Base-by-base conservation (phyloP, 2,888 invertebrate species). In the Epirrita christyi region DNA sequence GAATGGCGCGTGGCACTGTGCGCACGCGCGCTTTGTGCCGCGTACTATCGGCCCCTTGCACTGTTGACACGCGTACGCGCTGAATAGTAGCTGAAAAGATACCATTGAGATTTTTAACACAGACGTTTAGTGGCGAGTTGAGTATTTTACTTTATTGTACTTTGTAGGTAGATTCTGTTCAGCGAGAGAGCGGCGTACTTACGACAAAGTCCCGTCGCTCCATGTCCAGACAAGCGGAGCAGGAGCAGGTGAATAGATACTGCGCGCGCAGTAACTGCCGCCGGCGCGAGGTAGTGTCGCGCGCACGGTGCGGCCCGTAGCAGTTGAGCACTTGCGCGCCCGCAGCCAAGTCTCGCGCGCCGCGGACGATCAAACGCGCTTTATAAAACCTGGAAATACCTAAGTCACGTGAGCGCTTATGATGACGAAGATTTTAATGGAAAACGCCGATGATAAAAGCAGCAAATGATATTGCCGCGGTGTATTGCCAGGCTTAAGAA, bases 271-370 rank as follows among this genome's bases (percentile, higher is more conserved):
- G 92, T 6, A 92, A 85, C 13, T 92, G 82, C 59, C 94, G 94
- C 0, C 98, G 92, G 13, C 94, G 93, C 3, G 88, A 76, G 29
- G 89, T 90, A 0, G 92, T 78, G 89, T 94, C 94, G 55, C 94
- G 93, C 36, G 94, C 93, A 64, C 93, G 95, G 80, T 96, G 95
- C 45, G 96, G 95, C 8, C 96, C 96, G 83, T 98, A 98, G 77
- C 97, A 97, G 85, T 98, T 98, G 66, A 93, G 93, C 61, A 98
- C 93, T 88, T 98, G 96, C 9, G 93, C 93, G 4, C 95, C 95
- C 27, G 86, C 71, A 0, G 82, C 65, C 34, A 98, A 92, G 71
- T 95, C 93, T 59, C 93, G 93, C 0, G 93, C 84, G 7, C 97
- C 95, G 71, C 95, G 94, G 2, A 97, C 95, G 60, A 96, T 93